phyloP scores from a whole-genome alignment of 2,888 invertebrate species.

The Mimachlamys varia region DNA sequence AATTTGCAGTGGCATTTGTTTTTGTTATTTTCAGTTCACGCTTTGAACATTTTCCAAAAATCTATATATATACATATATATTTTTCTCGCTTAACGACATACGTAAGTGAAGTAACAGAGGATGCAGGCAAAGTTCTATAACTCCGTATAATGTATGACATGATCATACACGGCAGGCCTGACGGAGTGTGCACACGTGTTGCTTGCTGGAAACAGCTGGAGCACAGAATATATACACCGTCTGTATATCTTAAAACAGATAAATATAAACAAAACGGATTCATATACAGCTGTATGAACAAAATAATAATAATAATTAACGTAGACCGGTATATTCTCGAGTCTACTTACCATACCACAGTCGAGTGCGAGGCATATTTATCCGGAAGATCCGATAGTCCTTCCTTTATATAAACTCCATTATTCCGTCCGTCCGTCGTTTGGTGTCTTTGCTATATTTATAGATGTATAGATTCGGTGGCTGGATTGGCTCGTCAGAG shows the following conservation, averaged over 20 bases:
- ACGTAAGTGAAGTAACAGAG: not conserved
- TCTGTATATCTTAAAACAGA: not conserved
- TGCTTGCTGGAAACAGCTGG: constrained; percentile 10
- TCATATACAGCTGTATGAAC: not conserved
- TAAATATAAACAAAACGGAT: not conserved
- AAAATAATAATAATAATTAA: no score
- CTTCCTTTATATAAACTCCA: not conserved
- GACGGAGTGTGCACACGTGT: not conserved
- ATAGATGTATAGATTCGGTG: not conserved
- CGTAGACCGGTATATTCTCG: not conserved
- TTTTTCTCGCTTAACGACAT: not conserved
- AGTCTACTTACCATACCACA: constrained; percentile 12
- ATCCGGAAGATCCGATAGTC: not conserved
- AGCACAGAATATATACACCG: not conserved
- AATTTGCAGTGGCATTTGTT: no score
- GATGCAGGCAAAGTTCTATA: not conserved
- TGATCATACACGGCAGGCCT: not conserved
- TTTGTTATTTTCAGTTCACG: no score
- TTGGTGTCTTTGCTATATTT: not conserved
- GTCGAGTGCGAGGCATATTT: not conserved
- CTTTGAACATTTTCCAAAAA: no score
- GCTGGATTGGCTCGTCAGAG: not conserved
- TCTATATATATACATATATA: no score
- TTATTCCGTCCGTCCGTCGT: not conserved
- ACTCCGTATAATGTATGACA: not conserved